Conservation (phyloP, 2,113 vertebrate species). For the Erpornis zantholeuca region DNA sequence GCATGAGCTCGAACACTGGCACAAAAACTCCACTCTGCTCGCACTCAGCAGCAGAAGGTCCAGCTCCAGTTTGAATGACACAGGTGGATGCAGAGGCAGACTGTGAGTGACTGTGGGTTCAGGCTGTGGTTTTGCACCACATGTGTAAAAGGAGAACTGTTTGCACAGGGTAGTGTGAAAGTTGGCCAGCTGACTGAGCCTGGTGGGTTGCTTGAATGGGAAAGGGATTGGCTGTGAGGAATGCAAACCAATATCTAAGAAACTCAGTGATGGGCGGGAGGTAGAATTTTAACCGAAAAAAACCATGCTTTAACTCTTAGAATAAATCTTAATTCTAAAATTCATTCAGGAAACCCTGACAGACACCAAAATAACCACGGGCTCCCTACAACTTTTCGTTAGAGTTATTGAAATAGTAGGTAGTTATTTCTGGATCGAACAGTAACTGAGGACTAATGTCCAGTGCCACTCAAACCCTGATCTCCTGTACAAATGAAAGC, state of each 20-base stretch:
- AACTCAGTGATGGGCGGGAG: not conserved
- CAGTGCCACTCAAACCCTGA: not conserved
- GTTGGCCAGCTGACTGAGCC: not conserved
- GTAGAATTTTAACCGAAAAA: not conserved
- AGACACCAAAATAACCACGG: not conserved
- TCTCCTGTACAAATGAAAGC: not conserved
- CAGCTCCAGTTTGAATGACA: not conserved
- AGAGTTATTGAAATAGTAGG: not conserved
- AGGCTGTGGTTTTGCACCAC: not conserved
- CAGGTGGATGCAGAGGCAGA: not conserved
- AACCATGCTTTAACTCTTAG: not conserved
- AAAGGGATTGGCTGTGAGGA: not conserved
- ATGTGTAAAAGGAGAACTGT: not conserved
- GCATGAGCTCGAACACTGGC: accelerated
- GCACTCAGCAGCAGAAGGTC: not conserved
- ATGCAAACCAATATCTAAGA: not conserved
- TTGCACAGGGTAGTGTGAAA: not conserved
- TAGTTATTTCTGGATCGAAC: not conserved
- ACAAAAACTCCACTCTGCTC: not conserved
- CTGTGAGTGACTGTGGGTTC: not conserved
- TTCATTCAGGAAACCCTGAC: not conserved
- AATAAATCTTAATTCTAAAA: not conserved
- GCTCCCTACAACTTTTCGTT: not conserved
- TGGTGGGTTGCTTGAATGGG: not conserved
- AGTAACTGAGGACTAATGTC: not conserved